Conservation (phyloP, 2,888 invertebrate genomes). For the Pachliopta kotzebuea region DNA sequence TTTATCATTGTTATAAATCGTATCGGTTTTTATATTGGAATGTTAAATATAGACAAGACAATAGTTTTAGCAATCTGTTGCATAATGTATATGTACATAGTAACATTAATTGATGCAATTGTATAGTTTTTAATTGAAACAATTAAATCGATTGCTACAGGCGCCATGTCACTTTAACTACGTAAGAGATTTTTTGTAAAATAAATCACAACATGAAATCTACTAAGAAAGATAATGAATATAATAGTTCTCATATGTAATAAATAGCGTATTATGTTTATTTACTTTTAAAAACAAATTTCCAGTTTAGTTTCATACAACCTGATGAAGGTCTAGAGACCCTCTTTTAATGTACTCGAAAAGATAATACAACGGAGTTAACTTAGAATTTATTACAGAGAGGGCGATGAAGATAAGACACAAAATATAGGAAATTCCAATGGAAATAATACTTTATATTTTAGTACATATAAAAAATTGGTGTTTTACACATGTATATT, state of each 20-base stretch:
- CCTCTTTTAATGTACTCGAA: conserved; percentile 18
- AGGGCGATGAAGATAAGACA: conserved; percentile 40
- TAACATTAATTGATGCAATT: conserved; percentile 12
- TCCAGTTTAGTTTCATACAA: conserved; percentile 41
- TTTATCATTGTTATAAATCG: neutral
- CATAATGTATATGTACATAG: neutral
- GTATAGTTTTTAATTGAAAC: conserved; percentile 19
- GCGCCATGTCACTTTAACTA: conserved; percentile 27
- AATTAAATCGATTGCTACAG: conserved; percentile 34
- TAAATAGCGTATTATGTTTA: no score
- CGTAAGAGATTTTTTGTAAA: no score
- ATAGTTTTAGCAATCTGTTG: neutral
- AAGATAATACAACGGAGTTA: conserved; percentile 47
- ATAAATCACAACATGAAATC: no score
- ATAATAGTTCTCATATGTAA: no score
- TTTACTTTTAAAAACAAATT: conserved; percentile 36
- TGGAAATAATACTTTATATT: conserved; percentile 18
- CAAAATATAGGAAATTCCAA: conserved; percentile 35
- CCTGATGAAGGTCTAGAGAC: conserved; percentile 36
- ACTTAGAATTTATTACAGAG: conserved; percentile 45
- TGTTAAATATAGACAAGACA: neutral
- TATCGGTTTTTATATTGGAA: neutral
- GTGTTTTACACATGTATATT: neutral
- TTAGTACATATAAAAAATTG: neutral
- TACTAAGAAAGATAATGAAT: no score